These are phyloP conservation scores for Pseudolaguvia tuberculata DNA, from an alignment of 2,113 vertebrate genomes.

Conservation along the genomic window DNA sequence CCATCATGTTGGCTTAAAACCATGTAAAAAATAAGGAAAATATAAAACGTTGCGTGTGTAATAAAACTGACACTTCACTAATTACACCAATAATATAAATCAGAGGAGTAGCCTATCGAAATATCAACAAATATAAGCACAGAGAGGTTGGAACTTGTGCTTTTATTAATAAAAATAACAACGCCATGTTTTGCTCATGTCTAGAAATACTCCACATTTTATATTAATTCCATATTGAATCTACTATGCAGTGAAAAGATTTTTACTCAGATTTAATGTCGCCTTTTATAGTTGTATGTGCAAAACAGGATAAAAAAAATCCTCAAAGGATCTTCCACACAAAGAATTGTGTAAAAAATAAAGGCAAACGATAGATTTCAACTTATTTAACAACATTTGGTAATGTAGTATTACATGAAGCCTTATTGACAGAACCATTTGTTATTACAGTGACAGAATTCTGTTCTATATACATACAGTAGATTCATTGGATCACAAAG, in stretches of 20 bases:
- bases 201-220: too few species aligned
- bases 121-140: not conserved
- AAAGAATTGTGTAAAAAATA: not conserved
- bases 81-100: not conserved
- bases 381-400: not conserved
- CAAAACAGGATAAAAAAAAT: not conserved
- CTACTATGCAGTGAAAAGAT: not conserved
- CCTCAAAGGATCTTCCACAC: not conserved
- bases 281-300: not conserved
- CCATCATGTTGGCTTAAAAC: too few species aligned
- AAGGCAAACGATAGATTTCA: not conserved
- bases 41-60: not conserved
- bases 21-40: too few species aligned
- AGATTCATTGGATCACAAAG: not conserved
- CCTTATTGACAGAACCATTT: not conserved
- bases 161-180: not conserved
- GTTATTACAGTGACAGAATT: not conserved
- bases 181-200: too few species aligned
- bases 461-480: not conserved
- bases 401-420: not conserved
- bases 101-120: not conserved
- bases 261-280: not conserved
- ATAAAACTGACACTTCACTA: not conserved
- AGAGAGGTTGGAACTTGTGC: not conserved
- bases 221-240: too few species aligned